These are phyloP conservation scores for Urocyon cinereoargenteus DNA, from an alignment of 2,797 vertebrate species.

Conservation along the genomic window DNA sequence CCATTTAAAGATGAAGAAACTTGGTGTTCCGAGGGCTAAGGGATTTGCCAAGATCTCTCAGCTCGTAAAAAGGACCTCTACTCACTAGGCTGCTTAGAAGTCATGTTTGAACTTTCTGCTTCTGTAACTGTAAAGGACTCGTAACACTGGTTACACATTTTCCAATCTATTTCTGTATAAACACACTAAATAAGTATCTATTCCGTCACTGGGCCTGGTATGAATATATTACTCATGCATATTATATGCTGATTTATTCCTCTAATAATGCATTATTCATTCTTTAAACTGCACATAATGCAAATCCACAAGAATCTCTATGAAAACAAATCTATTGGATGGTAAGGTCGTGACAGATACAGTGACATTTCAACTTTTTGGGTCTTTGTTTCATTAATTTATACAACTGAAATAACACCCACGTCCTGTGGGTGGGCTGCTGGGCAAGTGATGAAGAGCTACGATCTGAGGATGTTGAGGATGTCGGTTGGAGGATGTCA, in stretches of 20 bases:
- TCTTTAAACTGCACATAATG: conserved; percentile 43
- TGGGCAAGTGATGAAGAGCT: not conserved
- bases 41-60: not conserved
- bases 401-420: not conserved
- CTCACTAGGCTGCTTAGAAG: not conserved
- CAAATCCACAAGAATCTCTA: conserved; percentile 56
- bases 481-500: not conserved
- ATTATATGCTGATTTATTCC: conserved; percentile 71
- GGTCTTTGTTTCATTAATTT: conserved; percentile 43
- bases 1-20: not conserved
- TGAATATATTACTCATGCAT: conserved; percentile 41
- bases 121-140: not conserved
- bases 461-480: not conserved
- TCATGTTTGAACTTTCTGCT: not conserved
- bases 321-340: conserved; percentile 66
- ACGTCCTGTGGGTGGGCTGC: not conserved
- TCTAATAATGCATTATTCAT: conserved; percentile 74
- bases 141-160: not conserved
- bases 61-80: not conserved
- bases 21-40: not conserved
- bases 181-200: not conserved
- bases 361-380: conserved; percentile 51
- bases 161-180: conserved; percentile 39
- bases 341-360: conserved; percentile 54
- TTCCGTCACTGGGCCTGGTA: not conserved